Conservation (phyloP, 2,113 vertebrate genomes). For the Malaclemys terrapin region DNA sequence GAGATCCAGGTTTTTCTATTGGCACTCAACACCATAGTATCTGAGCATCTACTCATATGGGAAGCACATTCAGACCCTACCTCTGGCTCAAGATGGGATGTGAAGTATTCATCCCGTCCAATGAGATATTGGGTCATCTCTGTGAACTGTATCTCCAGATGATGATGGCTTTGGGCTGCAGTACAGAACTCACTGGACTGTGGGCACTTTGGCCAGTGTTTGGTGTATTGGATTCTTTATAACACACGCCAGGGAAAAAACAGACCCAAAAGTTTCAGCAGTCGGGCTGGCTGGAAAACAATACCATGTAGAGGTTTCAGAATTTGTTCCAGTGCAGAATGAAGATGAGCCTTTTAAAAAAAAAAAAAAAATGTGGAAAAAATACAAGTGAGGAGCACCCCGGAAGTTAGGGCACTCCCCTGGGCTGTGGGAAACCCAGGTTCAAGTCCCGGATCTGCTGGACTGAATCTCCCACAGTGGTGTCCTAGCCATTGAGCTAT, state of each 20-base stretch:
- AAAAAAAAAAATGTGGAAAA: neutral
- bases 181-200: fast-evolving
- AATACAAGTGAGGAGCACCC: neutral
- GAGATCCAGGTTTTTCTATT: neutral
- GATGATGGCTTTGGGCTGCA: neutral
- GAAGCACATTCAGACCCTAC: neutral
- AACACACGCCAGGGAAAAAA: neutral
- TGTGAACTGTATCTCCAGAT: neutral
- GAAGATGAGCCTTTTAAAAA: neutral
- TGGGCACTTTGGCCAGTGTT: fast-evolving
- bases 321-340: neutral
- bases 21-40: neutral
- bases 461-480: neutral
- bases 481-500: neutral
- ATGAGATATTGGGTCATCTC: neutral
- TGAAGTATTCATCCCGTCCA: neutral
- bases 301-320: neutral
- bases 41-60: neutral
- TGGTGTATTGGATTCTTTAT: neutral
- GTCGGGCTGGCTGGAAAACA: neutral
- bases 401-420: neutral
- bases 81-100: neutral
- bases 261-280: neutral
- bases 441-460: neutral
- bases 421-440: neutral